Evolutionary conservation across 2,888 invertebrate genomes (phyloP).

Genomic region (Cantharis flavilabris): DNA sequence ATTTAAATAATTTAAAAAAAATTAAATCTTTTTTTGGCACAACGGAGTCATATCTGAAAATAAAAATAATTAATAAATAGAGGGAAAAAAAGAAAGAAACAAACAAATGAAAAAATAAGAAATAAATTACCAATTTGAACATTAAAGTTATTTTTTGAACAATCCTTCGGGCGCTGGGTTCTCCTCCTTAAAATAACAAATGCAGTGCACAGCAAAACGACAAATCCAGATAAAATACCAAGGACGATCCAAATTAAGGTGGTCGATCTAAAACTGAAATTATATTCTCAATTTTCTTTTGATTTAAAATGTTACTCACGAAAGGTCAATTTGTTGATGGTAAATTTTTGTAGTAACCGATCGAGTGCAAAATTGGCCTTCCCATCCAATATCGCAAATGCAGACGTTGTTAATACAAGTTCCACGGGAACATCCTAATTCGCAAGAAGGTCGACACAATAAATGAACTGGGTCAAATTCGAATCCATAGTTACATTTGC

Average conservation of each 20-base stretch:
- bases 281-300: background rate
- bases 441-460: slow-evolving; percentile 25
- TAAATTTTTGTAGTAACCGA: slow-evolving; percentile 24
- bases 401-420: slow-evolving; percentile 47
- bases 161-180: background rate
- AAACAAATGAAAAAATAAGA: background rate
- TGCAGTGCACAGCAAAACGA: background rate
- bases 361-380: slow-evolving; percentile 46
- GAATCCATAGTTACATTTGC: slow-evolving; percentile 41
- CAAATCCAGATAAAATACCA: background rate
- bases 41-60: background rate
- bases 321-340: background rate
- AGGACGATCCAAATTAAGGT: background rate
- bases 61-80: background rate
- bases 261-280: background rate
- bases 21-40: background rate
- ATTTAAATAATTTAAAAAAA: background rate
- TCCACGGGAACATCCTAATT: slow-evolving; percentile 41
- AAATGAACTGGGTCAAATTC: slow-evolving; percentile 11
- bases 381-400: slow-evolving; percentile 59
- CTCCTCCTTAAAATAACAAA: background rate
- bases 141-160: background rate
- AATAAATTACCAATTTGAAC: background rate
- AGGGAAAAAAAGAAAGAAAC: too few species aligned
- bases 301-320: background rate